A percentile compares a stretch with the other conserved stretches of the same genome.
These are phyloP conservation scores for Lycaena phlaeas DNA, from an alignment of 2,888 invertebrate species.

Conservation along the genomic window DNA sequence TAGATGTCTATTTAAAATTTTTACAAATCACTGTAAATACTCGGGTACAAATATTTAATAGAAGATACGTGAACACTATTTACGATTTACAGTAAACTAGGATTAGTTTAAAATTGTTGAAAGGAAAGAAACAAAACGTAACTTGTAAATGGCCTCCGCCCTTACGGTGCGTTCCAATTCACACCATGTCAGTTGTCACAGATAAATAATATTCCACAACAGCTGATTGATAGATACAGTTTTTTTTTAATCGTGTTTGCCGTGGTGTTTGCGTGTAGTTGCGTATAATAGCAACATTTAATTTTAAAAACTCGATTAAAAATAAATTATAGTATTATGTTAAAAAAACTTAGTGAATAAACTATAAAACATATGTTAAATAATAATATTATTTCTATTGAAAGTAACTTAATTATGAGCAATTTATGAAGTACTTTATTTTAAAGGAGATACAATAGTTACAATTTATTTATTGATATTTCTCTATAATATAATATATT, in stretches of 20 bases:
- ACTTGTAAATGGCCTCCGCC: constrained; percentile 21
- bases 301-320: no score
- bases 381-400: no score
- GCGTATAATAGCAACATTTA: background rate
- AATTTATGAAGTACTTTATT: no score
- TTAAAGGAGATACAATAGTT: no score
- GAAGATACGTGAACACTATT: constrained; percentile 31
- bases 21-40: constrained; percentile 22
- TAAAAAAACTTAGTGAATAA: no score
- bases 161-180: constrained; percentile 23
- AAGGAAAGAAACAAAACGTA: constrained; percentile 27
- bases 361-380: no score
- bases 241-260: background rate
- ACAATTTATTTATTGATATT: no score
- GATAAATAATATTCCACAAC: background rate
- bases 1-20: constrained; percentile 18
- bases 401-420: no score
- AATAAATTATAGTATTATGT: no score
- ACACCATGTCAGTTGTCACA: constrained; percentile 8
- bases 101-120: constrained; percentile 19
- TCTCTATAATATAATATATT: no score
- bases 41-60: constrained; percentile 25
- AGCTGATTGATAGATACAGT: background rate
- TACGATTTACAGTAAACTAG: constrained; percentile 17
- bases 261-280: background rate